Conservation (phyloP, 2,113 vertebrate species). For the Spilogale gracilis region DNA sequence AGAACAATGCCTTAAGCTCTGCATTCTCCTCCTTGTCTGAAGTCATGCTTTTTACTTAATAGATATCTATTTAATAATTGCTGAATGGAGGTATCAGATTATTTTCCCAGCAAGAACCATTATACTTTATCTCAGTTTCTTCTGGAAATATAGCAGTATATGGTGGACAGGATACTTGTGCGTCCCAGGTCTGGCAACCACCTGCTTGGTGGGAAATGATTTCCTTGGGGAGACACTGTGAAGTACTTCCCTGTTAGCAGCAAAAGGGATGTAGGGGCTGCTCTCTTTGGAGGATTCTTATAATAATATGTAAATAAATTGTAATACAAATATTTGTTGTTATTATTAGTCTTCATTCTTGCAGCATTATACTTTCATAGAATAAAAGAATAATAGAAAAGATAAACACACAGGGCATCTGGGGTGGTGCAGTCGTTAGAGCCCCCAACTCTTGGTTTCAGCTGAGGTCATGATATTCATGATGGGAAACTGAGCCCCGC, state of each 20-base stretch:
- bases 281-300: background rate
- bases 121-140: background rate
- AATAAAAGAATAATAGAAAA: background rate
- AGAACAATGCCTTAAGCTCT: background rate
- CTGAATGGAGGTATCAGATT: background rate
- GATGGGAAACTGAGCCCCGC: background rate
- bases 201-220: background rate
- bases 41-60: background rate
- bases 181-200: background rate
- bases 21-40: background rate
- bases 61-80: background rate
- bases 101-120: conserved; percentile 1
- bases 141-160: background rate
- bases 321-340: background rate
- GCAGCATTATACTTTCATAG: background rate
- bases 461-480: background rate
- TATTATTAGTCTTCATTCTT: background rate
- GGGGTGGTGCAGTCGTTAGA: background rate
- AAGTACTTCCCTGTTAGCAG: background rate
- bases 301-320: background rate
- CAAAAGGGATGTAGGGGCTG: background rate
- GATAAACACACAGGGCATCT: background rate
- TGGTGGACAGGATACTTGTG: background rate
- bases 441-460: background rate
- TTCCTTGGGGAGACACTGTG: background rate